Base-by-base conservation (phyloP, 1,140 invertebrate genomes). In the Hypothenemus hampei region DNA sequence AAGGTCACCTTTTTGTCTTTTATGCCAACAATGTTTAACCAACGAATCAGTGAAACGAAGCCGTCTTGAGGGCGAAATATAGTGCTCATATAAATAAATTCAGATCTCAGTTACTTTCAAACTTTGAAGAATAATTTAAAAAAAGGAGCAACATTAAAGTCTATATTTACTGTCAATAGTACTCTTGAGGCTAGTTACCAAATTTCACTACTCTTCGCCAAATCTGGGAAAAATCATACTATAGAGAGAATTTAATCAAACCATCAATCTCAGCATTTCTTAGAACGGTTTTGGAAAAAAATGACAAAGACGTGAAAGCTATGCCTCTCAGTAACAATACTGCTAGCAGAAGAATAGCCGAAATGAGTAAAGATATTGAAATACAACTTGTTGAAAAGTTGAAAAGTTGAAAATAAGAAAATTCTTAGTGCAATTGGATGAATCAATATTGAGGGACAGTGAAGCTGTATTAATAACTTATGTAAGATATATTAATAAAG, bases 281-380 rank as follows among this genome's bases (percentile, higher is more conserved):
- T 58, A 58, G 58, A 63, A 61, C 51, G 16, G 50, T 64, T 56
- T 48, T 61, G 23, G 50, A 61, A 58, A 62, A 52, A 60, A 41
- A 56, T 52, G 39, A 48, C 20, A 52, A 53, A 33, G 59, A 50
- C 45, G 56, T 58, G 49, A 48, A 45, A 52, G 43, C 53, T n/a
- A n/a, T n/a, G n/a, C n/a, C n/a, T n/a, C n/a, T 53, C 57, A 46
- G 11, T 51, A 62, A 64, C 48, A 62, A 65, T 62, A 63, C 57
- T 48, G 50, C 47, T 54, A 59, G 47, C 24, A 57, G 47, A 60
- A 60, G 53, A 60, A 60, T 45, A 56, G 21, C 47, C 26, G 50
- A 62, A 60, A 65, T 59, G 60, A 54, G 43, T 21, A 36, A 54
- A 62, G 56, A 60, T 58, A 37, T 29, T 65, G 54, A 59, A 63